Base-by-base conservation (phyloP, 2,797 vertebrate genomes). In the Aulostomus chinensis region DNA sequence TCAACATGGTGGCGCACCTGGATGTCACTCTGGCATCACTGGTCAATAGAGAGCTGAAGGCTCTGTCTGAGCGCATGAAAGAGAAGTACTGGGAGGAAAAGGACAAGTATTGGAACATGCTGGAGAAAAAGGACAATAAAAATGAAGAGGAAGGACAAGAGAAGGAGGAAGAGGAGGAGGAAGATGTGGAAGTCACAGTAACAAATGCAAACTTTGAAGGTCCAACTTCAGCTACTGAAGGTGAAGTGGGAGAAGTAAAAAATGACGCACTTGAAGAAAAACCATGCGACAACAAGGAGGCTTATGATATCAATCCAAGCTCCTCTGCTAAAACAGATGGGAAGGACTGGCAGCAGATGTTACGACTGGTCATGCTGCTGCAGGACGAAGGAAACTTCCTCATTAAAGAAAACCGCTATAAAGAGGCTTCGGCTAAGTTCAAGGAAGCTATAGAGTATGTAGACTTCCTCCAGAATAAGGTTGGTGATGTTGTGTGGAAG, bases 41-140 rank as follows among this genome's bases (percentile, higher is more conserved):
- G 0, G 90, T 97, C 47, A 68, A 69, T 8, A 88, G 88, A 20
- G 95, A 99, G 83, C 80, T 98, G 58, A 86, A 85, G 49, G 83
- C 29, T 22, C 69, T 96, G 50, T 90, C 89, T 0, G 89, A 93
- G 47, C 73, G 72, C 73, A 89, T 94, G 86, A 94, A 83, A 75
- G 91, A 85, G 70, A 93, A 95, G 60, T 90, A 94, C 2, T 90
- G 91, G 83, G 92, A 94, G 68, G 94, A 95, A 49, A 91, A 87
- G 69, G 91, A 92, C 51, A 52, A 60, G 17, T 95, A 94, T 84
- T 92, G 86, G 89, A 92, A 91, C 41, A 91, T 88, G 21, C 89
- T 93, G 10, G 86, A 85, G 32, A 82, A 46, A 14, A 68, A 50
- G 47, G 63, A 58, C 25, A 6, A 37, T 1, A 26, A 10, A 3